Base-by-base conservation (phyloP, 2,113 vertebrate genomes). In the Apteryx mantelli region DNA sequence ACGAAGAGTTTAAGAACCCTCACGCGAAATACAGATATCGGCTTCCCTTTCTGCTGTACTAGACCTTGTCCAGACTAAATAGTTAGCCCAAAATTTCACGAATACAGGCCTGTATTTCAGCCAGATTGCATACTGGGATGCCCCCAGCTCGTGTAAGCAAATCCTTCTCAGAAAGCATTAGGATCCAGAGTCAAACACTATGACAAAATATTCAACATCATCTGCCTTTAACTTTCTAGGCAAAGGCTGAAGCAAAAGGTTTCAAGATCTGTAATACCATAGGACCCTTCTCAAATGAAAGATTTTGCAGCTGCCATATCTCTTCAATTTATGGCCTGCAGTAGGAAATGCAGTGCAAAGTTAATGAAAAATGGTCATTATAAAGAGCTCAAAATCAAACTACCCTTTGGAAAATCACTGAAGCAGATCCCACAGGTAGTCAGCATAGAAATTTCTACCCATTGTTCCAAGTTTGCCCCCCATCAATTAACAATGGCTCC, bases 311-410 rank as follows among this genome's bases (percentile, higher is more conserved):
- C 68, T 36, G 53, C 20, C 19, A 13, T 44, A 34, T 53, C 61
- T 28, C 44, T 19, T 55, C 32, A 36, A 17, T 0, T 10, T 36
- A 42, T 11, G 40, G 44, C 52, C n/a, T 25, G 60, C 42, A 25
- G 42, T 2, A 0, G 60, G 60, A 44, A 91, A 17, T 0, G 0
- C 53, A 18, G 38, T 1, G 1, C 38, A 34, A 42, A 44, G 61
- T 24, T 14, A 13, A 19, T 4, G 65, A 24, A 22, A 63, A 70
- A 11, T 0, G 26, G 32, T 32, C 13, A 7, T 22, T 8, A 30
- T 7, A 20, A 38, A 38, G n/a, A 55, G 38, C 69, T 68, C 26
- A 3, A 38, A 61, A 34, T 13, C 2, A 16, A 4, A 4, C 75
- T 36, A 30, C 26, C 36, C 60, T 44, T 36, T 3, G 20, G 74